Conservation (phyloP, 2,113 vertebrate genomes). For the Antechinus stuartii region DNA sequence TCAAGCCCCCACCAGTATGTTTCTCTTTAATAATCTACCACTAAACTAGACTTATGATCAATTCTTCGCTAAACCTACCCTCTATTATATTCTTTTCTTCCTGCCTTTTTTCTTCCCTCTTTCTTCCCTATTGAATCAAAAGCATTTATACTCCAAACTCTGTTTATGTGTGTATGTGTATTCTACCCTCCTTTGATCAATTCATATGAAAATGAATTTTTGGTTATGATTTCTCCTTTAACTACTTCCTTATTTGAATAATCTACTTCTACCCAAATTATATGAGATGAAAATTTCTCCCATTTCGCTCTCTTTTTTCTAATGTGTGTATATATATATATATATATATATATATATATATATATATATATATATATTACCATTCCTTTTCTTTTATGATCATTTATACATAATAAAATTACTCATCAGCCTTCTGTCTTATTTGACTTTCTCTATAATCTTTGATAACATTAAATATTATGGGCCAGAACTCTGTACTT, state of each 20-base stretch:
- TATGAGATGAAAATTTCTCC: background rate
- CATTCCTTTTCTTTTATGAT: background rate
- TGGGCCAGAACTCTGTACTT: too few relatives aligned
- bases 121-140: background rate
- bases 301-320: background rate
- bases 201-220: conserved; percentile 3
- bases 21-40: too few relatives aligned
- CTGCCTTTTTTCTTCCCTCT: too few relatives aligned
- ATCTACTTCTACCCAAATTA: background rate
- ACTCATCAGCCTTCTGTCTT: background rate
- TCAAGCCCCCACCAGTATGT: too few relatives aligned
- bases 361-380: background rate
- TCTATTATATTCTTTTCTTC: too few relatives aligned
- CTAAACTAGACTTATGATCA: too few relatives aligned
- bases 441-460: background rate
- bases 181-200: background rate
- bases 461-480: background rate
- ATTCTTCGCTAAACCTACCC: too few relatives aligned
- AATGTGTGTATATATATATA: too few relatives aligned
- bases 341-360: background rate
- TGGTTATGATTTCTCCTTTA: background rate
- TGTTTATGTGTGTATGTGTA: background rate
- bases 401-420: background rate
- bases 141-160: background rate
- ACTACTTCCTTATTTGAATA: background rate